Percentiles rank a stretch among this genome's conserved stretches.
phyloP scores from a whole-genome alignment of 2,888 invertebrate species.

The Sarcophaga carnaria region DNA sequence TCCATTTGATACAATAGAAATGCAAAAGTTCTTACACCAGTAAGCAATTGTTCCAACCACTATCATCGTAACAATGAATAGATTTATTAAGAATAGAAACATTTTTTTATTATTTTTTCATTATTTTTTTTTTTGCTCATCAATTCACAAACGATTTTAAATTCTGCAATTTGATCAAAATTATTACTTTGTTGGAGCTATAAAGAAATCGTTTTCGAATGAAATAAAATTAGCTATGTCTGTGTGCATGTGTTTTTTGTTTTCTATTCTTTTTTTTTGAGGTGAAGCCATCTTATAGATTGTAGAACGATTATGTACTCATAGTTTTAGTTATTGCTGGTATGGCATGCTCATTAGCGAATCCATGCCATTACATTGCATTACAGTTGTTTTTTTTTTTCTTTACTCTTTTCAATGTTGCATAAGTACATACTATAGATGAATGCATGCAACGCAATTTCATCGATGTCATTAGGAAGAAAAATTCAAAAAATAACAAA shows the following conservation, averaged over 20 bases:
- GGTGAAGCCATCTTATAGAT: not conserved
- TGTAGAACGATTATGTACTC: not conserved
- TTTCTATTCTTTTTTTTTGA: not conserved
- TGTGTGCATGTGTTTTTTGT: not conserved
- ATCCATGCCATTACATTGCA: not conserved
- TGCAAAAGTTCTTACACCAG: too few relatives aligned
- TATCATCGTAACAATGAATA: too few relatives aligned
- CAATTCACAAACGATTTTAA: constrained; percentile 49
- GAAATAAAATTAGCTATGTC: not conserved
- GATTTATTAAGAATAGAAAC: not conserved
- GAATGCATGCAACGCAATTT: constrained; percentile 19
- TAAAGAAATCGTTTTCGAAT: constrained; percentile 75
- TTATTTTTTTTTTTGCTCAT: constrained; percentile 39
- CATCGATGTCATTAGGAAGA: constrained; percentile 41
- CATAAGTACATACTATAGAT: not conserved
- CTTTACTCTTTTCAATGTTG: constrained; percentile 7
- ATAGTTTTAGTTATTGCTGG: not conserved
- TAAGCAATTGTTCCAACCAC: too few relatives aligned
- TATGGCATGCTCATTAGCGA: not conserved
- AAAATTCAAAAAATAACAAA: constrained; percentile 39
- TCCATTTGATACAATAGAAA: too few relatives aligned
- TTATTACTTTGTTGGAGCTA: constrained; percentile 77
- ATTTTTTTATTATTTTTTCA: not conserved
- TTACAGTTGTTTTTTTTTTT: not conserved
- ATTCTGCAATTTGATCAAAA: constrained; percentile 80